phyloP scores from a whole-genome alignment of 2,888 invertebrate species.

The Lepas anatifera region DNA sequence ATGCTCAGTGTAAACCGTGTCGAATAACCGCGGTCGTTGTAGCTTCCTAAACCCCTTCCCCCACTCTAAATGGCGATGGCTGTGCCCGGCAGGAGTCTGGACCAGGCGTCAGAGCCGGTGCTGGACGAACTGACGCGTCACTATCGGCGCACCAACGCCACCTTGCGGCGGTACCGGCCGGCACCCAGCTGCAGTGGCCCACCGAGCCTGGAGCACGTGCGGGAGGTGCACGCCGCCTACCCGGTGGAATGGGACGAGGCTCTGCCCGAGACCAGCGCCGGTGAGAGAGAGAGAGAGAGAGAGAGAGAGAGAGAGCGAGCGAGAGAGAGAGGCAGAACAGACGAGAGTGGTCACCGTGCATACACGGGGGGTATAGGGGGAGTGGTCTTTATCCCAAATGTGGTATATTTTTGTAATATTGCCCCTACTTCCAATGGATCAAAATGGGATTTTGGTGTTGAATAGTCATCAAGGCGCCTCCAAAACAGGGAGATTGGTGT shows the following conservation, averaged over 20 bases:
- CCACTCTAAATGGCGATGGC: too few species aligned
- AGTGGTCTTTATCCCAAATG: too few species aligned
- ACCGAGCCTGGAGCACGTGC: not conserved
- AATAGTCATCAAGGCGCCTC: too few species aligned
- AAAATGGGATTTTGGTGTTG: too few species aligned
- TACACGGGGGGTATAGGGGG: too few species aligned
- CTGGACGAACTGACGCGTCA: slow-evolving; percentile 51
- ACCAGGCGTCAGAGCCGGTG: slow-evolving; percentile 31
- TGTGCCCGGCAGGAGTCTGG: slow-evolving; percentile 30
- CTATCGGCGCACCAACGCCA: slow-evolving; percentile 49
- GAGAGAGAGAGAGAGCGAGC: not conserved
- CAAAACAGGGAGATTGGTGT: too few species aligned
- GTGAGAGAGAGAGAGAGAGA: not conserved
- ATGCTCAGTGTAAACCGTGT: too few species aligned
- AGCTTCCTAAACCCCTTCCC: too few species aligned
- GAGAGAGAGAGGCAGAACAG: not conserved
- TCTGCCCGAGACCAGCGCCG: not conserved
- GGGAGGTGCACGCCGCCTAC: not conserved
- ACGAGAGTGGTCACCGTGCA: too few species aligned
- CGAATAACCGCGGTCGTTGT: too few species aligned
- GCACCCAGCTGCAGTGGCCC: not conserved
- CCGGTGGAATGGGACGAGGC: not conserved
- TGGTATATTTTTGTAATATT: too few species aligned
- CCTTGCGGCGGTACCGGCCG: slow-evolving; percentile 42
- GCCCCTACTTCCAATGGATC: too few species aligned